Evolutionary conservation across 2,888 invertebrate genomes (phyloP).

Genomic region (Drosophila planitibia): DNA sequence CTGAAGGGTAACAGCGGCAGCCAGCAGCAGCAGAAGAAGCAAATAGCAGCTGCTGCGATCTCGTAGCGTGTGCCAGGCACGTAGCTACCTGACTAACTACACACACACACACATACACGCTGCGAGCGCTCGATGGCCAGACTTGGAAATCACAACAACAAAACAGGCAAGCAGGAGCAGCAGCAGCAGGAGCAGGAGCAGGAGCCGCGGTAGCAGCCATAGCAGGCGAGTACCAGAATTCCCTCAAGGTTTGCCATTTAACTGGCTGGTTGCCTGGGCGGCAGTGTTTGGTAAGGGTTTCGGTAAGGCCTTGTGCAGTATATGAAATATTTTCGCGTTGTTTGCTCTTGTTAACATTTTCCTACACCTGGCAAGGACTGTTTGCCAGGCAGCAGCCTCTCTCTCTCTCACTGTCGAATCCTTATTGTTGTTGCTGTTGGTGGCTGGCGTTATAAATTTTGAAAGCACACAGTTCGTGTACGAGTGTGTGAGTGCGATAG

Average conservation of each 20-base stretch:
- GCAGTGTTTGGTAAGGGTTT: slow-evolving; percentile 9
- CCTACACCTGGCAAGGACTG: slow-evolving; percentile 55
- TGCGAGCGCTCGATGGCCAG: slow-evolving; percentile 46
- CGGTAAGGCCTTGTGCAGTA: slow-evolving; percentile 31
- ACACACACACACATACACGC: slow-evolving; percentile 27
- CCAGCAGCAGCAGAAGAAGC: slow-evolving; percentile 1
- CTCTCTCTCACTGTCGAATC: not conserved
- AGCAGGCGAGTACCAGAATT: slow-evolving; percentile 40
- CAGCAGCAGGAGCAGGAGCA: slow-evolving; percentile 5
- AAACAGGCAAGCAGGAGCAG: slow-evolving; percentile 5
- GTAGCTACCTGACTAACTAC: slow-evolving; percentile 32
- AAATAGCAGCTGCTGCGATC: slow-evolving; percentile 51
- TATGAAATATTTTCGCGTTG: slow-evolving; percentile 70
- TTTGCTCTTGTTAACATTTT: slow-evolving; percentile 70
- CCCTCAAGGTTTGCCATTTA: slow-evolving; percentile 69
- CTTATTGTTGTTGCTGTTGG: slow-evolving; percentile 25
- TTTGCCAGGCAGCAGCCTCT: slow-evolving; percentile 12
- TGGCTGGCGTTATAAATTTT: slow-evolving; percentile 71
- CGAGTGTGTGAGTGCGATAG: slow-evolving; percentile 53
- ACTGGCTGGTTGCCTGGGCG: slow-evolving; percentile 54
- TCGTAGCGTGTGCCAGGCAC: slow-evolving; percentile 59
- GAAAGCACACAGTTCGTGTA: slow-evolving; percentile 55
- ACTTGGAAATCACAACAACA: slow-evolving; percentile 47
- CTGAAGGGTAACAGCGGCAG: slow-evolving; percentile 48
- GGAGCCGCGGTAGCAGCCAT: slow-evolving; percentile 2